These are phyloP conservation scores for Phoebastria nigripes DNA, from an alignment of 2,797 vertebrate species.

Conservation along the genomic window DNA sequence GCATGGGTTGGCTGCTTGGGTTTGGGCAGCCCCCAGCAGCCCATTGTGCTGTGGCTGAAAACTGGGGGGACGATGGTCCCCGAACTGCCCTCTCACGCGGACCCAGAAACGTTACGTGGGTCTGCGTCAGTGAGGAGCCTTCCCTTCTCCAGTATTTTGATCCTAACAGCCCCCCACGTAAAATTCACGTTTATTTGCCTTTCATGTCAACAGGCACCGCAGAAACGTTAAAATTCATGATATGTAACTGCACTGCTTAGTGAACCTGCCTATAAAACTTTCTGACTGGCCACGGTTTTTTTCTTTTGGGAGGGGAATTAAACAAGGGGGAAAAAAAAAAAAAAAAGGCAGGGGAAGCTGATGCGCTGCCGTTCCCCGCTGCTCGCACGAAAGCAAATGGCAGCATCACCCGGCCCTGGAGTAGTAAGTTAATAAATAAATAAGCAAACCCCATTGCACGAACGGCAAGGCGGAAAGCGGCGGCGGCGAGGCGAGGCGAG, in stretches of 20 bases:
- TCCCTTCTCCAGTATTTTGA: accelerated
- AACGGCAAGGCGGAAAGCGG: conserved; percentile 9
- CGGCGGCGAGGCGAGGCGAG: background rate
- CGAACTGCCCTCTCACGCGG: background rate
- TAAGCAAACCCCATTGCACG: conserved; percentile 11
- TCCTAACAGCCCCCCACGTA: no score
- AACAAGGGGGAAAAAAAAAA: no score
- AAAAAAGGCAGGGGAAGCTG: background rate
- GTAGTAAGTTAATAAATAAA: conserved; percentile 45
- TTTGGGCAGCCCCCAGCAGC: background rate
- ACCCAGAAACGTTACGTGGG: background rate
- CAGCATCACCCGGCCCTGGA: conserved; percentile 56
- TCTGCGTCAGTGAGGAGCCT: background rate
- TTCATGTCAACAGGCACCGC: background rate
- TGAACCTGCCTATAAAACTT: background rate
- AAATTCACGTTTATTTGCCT: background rate
- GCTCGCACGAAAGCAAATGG: conserved; percentile 65
- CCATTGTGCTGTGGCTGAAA: accelerated
- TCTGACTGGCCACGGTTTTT: background rate
- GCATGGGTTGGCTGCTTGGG: accelerated
- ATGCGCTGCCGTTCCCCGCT: background rate
- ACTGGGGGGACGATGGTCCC: background rate
- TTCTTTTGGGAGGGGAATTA: background rate
- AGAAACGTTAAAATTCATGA: background rate
- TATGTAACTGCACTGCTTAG: background rate